Evolutionary conservation across 2,113 vertebrate species (phyloP), one percentile per base, ranked within the genome.

Genomic region (Myocastor coypus): DNA sequence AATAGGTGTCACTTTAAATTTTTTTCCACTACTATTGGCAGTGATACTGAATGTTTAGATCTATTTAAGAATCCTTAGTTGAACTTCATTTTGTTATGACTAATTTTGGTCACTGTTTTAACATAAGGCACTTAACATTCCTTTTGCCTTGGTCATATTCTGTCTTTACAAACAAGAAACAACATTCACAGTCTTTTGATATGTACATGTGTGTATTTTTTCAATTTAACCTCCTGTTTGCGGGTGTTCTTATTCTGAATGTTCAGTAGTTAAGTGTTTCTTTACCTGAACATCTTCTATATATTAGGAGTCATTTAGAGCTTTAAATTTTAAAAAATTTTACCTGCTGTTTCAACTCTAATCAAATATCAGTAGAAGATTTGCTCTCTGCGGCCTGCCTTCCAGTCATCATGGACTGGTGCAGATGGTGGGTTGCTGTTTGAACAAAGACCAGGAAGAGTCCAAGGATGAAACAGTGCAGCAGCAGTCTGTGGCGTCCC

Each of bases 41-140:
- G 19, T 96, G 66, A 66, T 92, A 94, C 85, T 87, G 77, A 69
- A 90, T 96, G 83, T 94, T 97, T 96, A 97, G 88, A 83, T 96
- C 75, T 89, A 93, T 92, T 93, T 93, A 83, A 94, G 95, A 97
- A 97, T 96, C 96, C 96, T 93, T 66, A 98, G 98, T 98, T 98
- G 97, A 98, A 98, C 97, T 97, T 97, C 97, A 97, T 98, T 97
- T 98, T 98, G 97, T 98, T 98, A 97, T 98, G 97, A 98, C 98
- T 98, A 97, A 98, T 98, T 98, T 97, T 95, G 84, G 97, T 97
- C 96, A 97, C 82, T 97, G 88, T 96, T 97, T 97, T 94, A 97
- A 95, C 82, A 96, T 95, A 97, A 97, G 97, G 91, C 88, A 96
- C 96, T 96, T 88, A 97, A 97, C 97, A 97, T 97, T 97, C 96